Evolutionary conservation across 2,113 vertebrate genomes (phyloP), one percentile per base, ranked within the genome.

Genomic region (Vombatus ursinus): DNA sequence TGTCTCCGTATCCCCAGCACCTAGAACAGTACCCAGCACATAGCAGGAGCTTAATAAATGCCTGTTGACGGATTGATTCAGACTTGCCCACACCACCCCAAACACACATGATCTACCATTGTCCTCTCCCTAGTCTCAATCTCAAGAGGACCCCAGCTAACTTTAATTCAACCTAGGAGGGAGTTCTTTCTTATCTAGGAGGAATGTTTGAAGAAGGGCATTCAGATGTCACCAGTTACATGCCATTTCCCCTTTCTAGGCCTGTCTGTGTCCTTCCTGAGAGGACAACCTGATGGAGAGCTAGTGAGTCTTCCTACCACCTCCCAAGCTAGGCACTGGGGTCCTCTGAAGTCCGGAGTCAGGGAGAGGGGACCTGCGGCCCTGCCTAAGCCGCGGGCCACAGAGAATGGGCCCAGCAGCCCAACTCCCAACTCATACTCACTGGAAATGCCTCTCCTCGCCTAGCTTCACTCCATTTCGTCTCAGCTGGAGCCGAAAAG

Each of bases 401-500:
- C 48, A 77, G 54, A 89, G 49, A 50, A n/a, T 10, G 0, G 1
- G 8, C 57, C 1, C 0, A 0, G 44, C n/a, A 84, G 37, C n/a
- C 44, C 44, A 44, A 84, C 19, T 44, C 68, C 44, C 47, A 1
- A 0, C 2, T 0, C 31, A 12, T 90, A 98, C 99, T 99, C 96
- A 99, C 99, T 98, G 98, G 90, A 99, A 99, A 90, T 96, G 95
- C 94, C 96, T 98, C 94, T 99, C 99, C 50, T 99, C 98, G 94
- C 99, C 98, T 0, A 99, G 98, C 25, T 95, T 97, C 96, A 90
- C 96, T 96, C 99, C 99, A 0, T 97, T 98, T 0, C 98, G 98
- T 94, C 98, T 98, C 97, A 99, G 99, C 98, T 99, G 98, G 11
- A 99, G 98, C 92, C 52, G 98, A 96, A 99, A 99, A 90, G 99